Evolutionary conservation across 1,140 invertebrate genomes (phyloP), one percentile per base, ranked within the genome.

Genomic region (Drosophila miranda): DNA sequence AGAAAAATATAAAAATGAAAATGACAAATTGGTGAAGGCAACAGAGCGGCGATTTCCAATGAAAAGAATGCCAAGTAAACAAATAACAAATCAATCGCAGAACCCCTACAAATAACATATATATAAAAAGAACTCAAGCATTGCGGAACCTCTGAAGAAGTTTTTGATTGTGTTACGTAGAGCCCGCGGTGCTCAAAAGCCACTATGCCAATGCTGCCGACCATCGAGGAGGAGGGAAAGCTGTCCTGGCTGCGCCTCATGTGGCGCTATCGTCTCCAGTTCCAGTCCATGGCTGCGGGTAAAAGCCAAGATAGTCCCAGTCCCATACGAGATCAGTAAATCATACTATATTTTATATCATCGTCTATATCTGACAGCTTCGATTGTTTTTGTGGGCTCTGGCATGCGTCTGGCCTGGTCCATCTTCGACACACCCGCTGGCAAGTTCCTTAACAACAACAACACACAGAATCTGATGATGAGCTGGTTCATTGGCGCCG

Each of bases 211-310:
- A 50, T 82, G 44, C 44, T 89, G 8, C 88, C 88, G 1, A 90
- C 82, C 1, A 89, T 88, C 19, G 80, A 90, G 56, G 88, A 90
- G 48, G 83, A 89, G 72, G 75, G 64, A 19, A 82, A 81, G 34
- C 23, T 73, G 23, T 64, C 83, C 60, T 84, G 87, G 88, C 34
- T 88, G 14, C 83, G 83, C 3, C 59, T 71, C 4, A 61, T 89
- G 64, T 90, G 80, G 80, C 78, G 64, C 6, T 89, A 89, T 53
- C 89, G 89, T 44, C 54, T 78, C 13, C 89, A 90, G 57, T 90
- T 90, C 23, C 78, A 89, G 41, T 75, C 84, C 6, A 79, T 90
- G 81, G 58, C 81, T 30, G 62, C 89, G 16, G 88, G 88, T 90
- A 84, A 70, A 3, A 3, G 16, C 2, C 2, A 9, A 16, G 13